Evolutionary conservation across 1,140 invertebrate species (phyloP).

Genomic region (Bicyclus anynana): DNA sequence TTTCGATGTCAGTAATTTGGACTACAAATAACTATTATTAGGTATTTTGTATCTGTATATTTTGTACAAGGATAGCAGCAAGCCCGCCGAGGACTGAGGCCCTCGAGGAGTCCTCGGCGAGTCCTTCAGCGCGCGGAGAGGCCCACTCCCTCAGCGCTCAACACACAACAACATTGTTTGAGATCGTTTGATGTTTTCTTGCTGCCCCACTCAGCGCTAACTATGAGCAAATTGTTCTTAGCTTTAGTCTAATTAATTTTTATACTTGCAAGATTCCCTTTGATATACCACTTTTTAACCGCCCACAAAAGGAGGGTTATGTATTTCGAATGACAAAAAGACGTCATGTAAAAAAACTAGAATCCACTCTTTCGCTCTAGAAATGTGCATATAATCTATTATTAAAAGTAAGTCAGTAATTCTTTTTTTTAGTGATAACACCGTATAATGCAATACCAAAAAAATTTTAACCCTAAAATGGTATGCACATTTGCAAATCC

Average conservation of each 20-base stretch:
- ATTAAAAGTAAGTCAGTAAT: no score
- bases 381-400: no score
- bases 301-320: no score
- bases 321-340: no score
- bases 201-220: neutral
- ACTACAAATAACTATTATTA: neutral
- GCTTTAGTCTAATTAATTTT: neutral
- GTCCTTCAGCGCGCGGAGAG: neutral
- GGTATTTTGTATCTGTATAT: neutral
- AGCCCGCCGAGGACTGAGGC: neutral
- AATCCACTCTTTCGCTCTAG: no score
- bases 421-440: no score
- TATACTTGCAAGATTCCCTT: neutral
- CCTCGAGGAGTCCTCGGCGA: neutral
- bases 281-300: no score
- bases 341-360: no score
- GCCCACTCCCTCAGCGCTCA: neutral
- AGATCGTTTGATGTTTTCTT: conserved; percentile 2
- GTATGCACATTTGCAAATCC: conserved; percentile 14
- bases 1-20: neutral
- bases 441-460: no score
- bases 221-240: conserved; percentile 3
- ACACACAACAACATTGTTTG: conserved; percentile 6
- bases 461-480: neutral
- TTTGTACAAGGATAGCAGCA: neutral